Evolutionary conservation across 1,140 invertebrate genomes (phyloP).

Genomic region (Dreissena rostriformis): DNA sequence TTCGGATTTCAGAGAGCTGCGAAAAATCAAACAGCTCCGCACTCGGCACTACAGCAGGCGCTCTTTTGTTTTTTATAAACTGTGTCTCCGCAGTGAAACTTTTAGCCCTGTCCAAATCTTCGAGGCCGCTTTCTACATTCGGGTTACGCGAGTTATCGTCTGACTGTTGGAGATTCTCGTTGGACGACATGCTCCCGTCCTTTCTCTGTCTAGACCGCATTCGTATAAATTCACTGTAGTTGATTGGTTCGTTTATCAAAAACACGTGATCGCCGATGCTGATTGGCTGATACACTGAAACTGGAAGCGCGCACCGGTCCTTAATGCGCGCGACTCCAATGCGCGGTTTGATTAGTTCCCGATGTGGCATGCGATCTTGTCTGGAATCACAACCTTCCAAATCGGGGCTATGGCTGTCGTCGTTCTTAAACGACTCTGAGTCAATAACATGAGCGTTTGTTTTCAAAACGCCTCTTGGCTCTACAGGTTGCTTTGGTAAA

Average conservation of each 20-base stretch:
- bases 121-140: not conserved
- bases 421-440: constrained; percentile 10
- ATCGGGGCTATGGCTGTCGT: not conserved
- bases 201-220: constrained; percentile 36
- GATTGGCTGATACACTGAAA: constrained; percentile 42
- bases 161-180: not conserved
- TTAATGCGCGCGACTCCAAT: constrained; percentile 11
- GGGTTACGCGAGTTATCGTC: too few relatives aligned
- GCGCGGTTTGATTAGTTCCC: constrained; percentile 4
- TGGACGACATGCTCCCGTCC: constrained; percentile 4
- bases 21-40: constrained; percentile 53
- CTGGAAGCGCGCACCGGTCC: constrained; percentile 48
- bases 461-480: constrained; percentile 21
- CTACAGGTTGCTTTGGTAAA: not conserved
- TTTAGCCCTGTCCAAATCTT: constrained; percentile 9
- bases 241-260: constrained; percentile 44
- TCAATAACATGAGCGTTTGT: constrained; percentile 43
- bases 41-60: constrained; percentile 32
- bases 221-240: constrained; percentile 27
- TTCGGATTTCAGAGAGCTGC: constrained; percentile 20
- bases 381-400: not conserved
- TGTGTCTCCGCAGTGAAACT: not conserved
- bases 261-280: constrained; percentile 49
- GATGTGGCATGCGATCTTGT: not conserved
- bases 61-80: constrained; percentile 12